These are phyloP conservation scores for Platyura marginata DNA, from an alignment of 1,140 invertebrate species.

Conservation along the genomic window DNA sequence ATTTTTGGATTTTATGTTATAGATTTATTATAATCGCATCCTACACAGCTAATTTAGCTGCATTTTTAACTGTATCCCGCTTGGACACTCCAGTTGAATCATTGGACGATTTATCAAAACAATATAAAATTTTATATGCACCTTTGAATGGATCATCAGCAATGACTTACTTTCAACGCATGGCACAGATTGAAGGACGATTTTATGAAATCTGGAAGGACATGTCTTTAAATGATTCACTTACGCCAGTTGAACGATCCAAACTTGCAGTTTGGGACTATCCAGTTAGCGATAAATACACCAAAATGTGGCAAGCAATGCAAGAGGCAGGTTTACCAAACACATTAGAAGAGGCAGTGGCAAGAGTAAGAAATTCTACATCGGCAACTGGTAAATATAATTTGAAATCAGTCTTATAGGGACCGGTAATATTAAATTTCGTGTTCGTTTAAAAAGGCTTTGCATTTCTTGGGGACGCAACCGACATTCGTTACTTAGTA, in stretches of 20 bases:
- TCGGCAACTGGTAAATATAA: conserved; percentile 35
- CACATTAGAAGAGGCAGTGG: conserved; percentile 55
- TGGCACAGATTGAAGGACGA: conserved; percentile 84
- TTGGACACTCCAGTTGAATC: conserved; percentile 85
- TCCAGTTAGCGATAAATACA: conserved; percentile 94
- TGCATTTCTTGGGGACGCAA: conserved; percentile 87
- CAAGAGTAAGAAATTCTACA: conserved; percentile 52
- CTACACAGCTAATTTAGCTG: conserved; percentile 92
- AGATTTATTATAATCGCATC: conserved; percentile 93
- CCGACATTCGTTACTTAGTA: conserved; percentile 69
- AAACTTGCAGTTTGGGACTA: conserved; percentile 98
- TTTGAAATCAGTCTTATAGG: background rate
- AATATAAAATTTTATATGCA: conserved; percentile 90
- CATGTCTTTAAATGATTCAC: conserved; percentile 86
- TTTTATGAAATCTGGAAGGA: conserved; percentile 99
- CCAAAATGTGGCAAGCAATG: conserved; percentile 97
- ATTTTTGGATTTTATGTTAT: background rate
- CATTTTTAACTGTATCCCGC: conserved; percentile 82
- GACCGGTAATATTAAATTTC: background rate
- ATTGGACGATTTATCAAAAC: conserved; percentile 80
- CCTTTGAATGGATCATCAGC: conserved; percentile 59
- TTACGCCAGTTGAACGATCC: conserved; percentile 72
- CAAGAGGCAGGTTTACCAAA: conserved; percentile 67
- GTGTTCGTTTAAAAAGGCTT: conserved; percentile 39
- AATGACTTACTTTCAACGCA: conserved; percentile 86